Evolutionary conservation across 1,140 invertebrate species (phyloP).

Genomic region (Aphelenchoides fujianensis): DNA sequence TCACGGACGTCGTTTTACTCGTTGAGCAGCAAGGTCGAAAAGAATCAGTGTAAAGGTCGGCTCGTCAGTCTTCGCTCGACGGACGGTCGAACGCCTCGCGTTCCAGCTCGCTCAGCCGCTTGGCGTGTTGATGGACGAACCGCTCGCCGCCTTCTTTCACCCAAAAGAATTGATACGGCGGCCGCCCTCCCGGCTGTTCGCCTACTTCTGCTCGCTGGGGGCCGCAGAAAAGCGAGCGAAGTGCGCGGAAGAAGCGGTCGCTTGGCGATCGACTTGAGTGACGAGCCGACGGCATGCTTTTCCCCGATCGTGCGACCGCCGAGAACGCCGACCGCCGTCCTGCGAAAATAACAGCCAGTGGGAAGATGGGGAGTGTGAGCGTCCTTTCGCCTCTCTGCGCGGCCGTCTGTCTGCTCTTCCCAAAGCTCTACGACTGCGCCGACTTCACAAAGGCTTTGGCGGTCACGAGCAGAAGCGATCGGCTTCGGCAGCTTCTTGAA

Average conservation of each 20-base stretch:
- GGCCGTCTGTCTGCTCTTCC: constrained; percentile 22
- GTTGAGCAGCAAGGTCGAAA: no score
- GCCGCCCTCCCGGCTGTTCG: background rate
- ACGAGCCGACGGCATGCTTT: background rate
- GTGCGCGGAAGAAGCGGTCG: background rate
- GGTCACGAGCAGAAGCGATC: constrained; percentile 12
- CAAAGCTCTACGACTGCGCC: constrained; percentile 21
- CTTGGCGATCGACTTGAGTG: background rate
- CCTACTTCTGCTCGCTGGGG: background rate
- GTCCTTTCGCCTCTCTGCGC: background rate
- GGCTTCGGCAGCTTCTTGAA: constrained; percentile 28
- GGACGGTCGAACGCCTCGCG: background rate
- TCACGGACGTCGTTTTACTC: no score
- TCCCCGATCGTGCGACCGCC: background rate
- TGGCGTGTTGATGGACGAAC: background rate
- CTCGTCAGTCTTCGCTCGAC: no score
- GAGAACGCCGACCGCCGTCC: background rate
- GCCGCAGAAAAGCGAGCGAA: background rate
- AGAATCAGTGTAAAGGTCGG: no score
- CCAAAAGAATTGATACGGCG: background rate
- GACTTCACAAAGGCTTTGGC: constrained; percentile 22
- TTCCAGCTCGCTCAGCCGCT: background rate
- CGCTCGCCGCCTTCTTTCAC: background rate
- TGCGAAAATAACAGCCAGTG: background rate
- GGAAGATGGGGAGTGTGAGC: background rate